These are phyloP conservation scores for Pelochelys cantorii DNA, from an alignment of 2,797 vertebrate species.

Conservation along the genomic window DNA sequence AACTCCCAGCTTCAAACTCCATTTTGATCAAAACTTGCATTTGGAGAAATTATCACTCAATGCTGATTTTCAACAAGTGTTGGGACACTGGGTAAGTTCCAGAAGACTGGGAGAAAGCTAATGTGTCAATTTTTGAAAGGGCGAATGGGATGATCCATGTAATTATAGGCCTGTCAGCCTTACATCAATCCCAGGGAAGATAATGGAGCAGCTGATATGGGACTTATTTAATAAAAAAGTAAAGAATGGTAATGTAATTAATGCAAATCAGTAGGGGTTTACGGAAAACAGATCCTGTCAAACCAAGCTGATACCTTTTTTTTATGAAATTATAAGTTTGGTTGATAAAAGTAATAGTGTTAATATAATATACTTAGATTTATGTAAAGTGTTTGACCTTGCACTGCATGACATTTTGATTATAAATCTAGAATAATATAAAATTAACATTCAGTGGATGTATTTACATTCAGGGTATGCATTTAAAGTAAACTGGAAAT, in stretches of 20 bases:
- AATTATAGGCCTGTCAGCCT: neutral
- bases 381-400: neutral
- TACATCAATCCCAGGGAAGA: neutral
- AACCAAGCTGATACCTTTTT: neutral
- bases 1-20: neutral
- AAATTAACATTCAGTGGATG: neutral
- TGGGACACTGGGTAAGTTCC: neutral
- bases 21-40: accelerated
- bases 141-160: neutral
- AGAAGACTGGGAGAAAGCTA: neutral
- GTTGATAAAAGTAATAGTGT: neutral
- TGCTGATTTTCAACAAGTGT: neutral
- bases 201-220: neutral
- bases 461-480: too few species aligned
- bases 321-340: neutral
- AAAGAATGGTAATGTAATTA: neutral
- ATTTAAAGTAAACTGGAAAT: neutral
- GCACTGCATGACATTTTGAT: neutral
- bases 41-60: neutral
- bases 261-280: neutral
- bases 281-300: neutral
- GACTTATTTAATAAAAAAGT: neutral
- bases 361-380: neutral
- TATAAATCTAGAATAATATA: neutral
- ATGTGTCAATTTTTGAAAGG: neutral